Conservation (phyloP, 2,797 vertebrate species). For the Anguilla megastoma region DNA sequence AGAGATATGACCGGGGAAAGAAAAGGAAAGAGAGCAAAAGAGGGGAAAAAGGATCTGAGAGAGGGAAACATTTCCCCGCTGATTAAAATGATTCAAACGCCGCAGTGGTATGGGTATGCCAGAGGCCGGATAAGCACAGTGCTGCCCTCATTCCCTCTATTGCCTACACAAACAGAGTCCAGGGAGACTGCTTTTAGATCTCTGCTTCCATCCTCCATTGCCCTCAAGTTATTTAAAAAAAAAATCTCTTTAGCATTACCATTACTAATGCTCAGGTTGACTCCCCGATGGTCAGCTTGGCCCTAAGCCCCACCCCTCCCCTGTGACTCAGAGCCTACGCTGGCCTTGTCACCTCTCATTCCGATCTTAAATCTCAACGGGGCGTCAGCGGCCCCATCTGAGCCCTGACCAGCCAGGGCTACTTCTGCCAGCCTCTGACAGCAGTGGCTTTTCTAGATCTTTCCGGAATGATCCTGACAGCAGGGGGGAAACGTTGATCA, state of each 20-base stretch:
- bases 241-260: neutral
- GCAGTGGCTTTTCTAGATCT: neutral
- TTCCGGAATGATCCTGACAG: neutral
- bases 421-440: neutral
- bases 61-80: neutral
- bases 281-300: neutral
- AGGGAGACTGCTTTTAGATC: neutral
- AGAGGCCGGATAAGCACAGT: neutral
- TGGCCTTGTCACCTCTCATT: neutral
- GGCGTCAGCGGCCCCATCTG: neutral
- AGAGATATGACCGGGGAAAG: neutral
- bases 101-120: neutral
- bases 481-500: neutral
- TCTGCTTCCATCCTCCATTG: neutral
- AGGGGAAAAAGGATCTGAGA: neutral
- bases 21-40: neutral
- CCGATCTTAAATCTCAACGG: neutral
- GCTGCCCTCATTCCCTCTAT: neutral
- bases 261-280: slow-evolving; percentile 12
- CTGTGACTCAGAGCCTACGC: neutral
- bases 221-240: neutral
- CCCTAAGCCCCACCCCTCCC: neutral
- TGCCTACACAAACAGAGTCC: neutral
- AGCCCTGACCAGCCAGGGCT: no score
- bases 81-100: neutral